These are phyloP conservation scores for Leptinotarsa lineolata DNA, from an alignment of 1,140 invertebrate genomes.

Conservation along the genomic window DNA sequence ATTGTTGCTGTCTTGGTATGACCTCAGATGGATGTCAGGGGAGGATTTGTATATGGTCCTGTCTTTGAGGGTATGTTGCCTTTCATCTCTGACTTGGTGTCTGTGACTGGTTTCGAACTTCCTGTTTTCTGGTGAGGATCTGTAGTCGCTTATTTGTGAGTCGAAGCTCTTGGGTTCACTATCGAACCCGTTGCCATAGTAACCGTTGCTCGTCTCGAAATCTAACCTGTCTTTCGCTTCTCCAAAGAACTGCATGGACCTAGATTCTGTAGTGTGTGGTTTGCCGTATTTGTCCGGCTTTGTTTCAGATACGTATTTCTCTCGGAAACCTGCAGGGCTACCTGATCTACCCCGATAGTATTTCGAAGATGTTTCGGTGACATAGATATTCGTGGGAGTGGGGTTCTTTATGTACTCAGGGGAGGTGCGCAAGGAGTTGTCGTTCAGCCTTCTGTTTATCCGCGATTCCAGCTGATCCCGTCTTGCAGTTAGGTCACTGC, in stretches of 20 bases:
- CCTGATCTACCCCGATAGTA: conserved; percentile 58
- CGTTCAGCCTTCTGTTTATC: conserved; percentile 64
- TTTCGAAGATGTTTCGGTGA: conserved; percentile 59
- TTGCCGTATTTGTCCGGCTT: conserved; percentile 60
- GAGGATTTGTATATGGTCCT: conserved; percentile 63
- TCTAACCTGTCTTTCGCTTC: conserved; percentile 38
- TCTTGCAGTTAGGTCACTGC: conserved; percentile 69
- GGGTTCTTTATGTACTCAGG: conserved; percentile 59
- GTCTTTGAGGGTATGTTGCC: conserved; percentile 58
- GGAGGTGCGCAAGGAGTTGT: conserved; percentile 59
- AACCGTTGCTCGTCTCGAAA: conserved; percentile 6
- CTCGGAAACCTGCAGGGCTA: conserved; percentile 57
- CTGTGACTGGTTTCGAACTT: conserved; percentile 61
- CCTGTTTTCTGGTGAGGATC: conserved; percentile 64
- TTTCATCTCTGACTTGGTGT: conserved; percentile 54
- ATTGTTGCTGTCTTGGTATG: conserved; percentile 58
- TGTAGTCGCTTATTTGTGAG: conserved; percentile 62
- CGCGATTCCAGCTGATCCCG: conserved; percentile 75
- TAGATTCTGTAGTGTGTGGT: conserved; percentile 63
- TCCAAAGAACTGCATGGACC: conserved; percentile 57
- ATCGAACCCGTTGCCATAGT: conserved; percentile 55
- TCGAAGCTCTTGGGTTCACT: conserved; percentile 69
- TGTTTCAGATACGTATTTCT: conserved; percentile 62
- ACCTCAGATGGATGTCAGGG: conserved; percentile 60
- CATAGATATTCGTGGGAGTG: conserved; percentile 59